phyloP scores from a whole-genome alignment of 2,888 invertebrate species.

The Drosophila paranaensis region DNA sequence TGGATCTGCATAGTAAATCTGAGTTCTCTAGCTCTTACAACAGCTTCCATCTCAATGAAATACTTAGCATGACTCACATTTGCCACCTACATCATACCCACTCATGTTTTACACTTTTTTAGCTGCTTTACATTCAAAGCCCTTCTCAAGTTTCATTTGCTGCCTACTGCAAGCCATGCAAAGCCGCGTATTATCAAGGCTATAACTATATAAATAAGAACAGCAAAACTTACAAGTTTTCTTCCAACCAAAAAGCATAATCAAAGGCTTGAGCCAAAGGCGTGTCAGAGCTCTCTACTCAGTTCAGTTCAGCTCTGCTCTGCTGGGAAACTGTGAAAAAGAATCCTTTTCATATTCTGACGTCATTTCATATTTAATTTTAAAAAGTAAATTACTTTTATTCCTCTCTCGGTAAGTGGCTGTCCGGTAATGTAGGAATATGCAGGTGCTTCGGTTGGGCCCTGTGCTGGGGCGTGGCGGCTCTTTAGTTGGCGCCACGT shows the following conservation, averaged over 20 bases:
- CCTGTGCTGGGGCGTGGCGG: slow-evolving; percentile 2
- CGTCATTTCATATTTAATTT: slow-evolving; percentile 13
- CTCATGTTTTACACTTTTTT: too few relatives aligned
- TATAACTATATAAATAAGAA: not conserved
- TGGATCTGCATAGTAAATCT: too few relatives aligned
- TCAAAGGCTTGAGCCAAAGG: not conserved
- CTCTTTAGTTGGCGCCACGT: slow-evolving; percentile 37
- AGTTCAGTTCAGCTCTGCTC: too few relatives aligned
- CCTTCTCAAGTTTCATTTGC: too few relatives aligned
- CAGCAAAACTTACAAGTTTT: not conserved
- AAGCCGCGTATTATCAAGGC: too few relatives aligned
- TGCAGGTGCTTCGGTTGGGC: slow-evolving; percentile 11
- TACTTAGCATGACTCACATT: too few relatives aligned
- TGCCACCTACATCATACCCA: too few relatives aligned
- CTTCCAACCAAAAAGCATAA: not conserved
- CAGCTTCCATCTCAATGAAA: too few relatives aligned
- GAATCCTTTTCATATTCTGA: slow-evolving; percentile 1
- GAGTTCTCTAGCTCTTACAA: too few relatives aligned
- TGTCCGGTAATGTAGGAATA: slow-evolving; percentile 27
- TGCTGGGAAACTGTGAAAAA: not conserved
- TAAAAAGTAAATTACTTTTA: not conserved
- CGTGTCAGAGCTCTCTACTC: too few relatives aligned
- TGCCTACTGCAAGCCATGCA: too few relatives aligned
- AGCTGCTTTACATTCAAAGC: too few relatives aligned
- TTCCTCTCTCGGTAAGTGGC: slow-evolving; percentile 13